A percentile compares a stretch with the other conserved stretches of the same genome.
Evolutionary conservation across 2,113 vertebrate genomes (phyloP).

Genomic region (Pipa parva): DNA sequence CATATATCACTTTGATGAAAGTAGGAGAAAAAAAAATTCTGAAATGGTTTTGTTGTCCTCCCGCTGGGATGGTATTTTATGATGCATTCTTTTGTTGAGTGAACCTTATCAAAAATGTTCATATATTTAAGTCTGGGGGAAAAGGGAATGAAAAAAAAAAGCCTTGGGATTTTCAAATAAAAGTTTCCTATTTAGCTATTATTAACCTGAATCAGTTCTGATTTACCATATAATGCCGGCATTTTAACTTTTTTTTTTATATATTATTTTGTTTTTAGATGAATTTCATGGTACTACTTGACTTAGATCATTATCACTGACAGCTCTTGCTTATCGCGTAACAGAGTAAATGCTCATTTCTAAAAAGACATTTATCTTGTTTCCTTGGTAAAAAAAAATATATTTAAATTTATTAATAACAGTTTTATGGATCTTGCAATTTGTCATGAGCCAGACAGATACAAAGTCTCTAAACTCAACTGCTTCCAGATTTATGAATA

Average conservation of each 20-base stretch:
- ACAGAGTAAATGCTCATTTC: background rate
- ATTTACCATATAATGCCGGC: conserved; percentile 48
- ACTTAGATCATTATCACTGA: conserved; percentile 42
- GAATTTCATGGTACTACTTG: conserved; percentile 5
- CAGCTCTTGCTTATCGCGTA: background rate
- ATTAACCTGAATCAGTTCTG: conserved; percentile 52
- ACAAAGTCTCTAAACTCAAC: conserved; percentile 8
- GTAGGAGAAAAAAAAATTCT: conserved; percentile 21
- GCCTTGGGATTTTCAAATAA: conserved; percentile 38
- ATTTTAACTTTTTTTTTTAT: conserved; percentile 26
- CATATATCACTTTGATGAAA: conserved; percentile 35
- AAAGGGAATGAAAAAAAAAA: conserved; percentile 40
- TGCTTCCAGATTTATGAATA: conserved; percentile 3
- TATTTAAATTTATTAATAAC: conserved; percentile 10
- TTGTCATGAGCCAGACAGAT: conserved; percentile 5
- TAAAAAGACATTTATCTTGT: background rate
- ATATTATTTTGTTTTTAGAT: conserved; percentile 17
- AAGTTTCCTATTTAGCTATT: conserved; percentile 43
- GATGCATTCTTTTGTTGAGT: conserved; percentile 14
- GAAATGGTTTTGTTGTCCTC: conserved; percentile 13
- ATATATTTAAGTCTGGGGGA: conserved; percentile 37
- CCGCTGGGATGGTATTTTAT: conserved; percentile 32
- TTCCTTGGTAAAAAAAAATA: conserved; percentile 10
- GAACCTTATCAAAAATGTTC: conserved; percentile 23
- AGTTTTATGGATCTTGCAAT: background rate